Evolutionary conservation across 2,888 invertebrate genomes (phyloP).

Genomic region (Blastobasis lacticolella): DNA sequence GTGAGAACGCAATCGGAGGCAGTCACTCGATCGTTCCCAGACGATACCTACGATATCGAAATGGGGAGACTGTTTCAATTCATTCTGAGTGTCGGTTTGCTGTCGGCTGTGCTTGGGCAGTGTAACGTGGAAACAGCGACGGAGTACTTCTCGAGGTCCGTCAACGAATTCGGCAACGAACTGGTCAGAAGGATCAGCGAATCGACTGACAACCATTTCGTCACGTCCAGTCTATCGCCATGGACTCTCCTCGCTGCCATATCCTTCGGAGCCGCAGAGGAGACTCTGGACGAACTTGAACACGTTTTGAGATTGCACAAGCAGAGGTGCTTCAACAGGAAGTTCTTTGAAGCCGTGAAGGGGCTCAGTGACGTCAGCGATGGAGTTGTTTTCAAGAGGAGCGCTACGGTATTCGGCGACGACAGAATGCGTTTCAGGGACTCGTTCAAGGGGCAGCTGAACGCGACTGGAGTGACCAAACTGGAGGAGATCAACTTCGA

Average conservation of each 20-base stretch:
- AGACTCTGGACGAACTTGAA: slow-evolving; percentile 37
- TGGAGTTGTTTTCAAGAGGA: slow-evolving; percentile 35
- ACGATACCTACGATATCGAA: background rate
- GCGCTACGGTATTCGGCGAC: slow-evolving; percentile 43
- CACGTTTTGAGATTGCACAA: slow-evolving; percentile 34
- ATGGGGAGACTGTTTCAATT: background rate
- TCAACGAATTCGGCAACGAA: slow-evolving; percentile 33
- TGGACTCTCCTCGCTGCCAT: slow-evolving; percentile 47
- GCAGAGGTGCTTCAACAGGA: slow-evolving; percentile 45
- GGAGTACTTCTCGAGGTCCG: slow-evolving; percentile 19
- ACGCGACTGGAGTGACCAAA: slow-evolving; percentile 27
- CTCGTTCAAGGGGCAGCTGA: slow-evolving; percentile 25
- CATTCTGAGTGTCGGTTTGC: slow-evolving; percentile 3
- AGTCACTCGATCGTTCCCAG: too few relatives aligned
- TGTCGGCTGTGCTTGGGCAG: slow-evolving; percentile 19
- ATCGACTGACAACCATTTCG: slow-evolving; percentile 53
- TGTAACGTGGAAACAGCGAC: slow-evolving; percentile 20
- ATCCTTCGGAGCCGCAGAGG: slow-evolving; percentile 42
- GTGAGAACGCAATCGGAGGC: too few relatives aligned
- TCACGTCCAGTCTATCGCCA: slow-evolving; percentile 45
- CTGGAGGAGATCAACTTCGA: slow-evolving; percentile 33
- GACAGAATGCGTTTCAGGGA: slow-evolving; percentile 25
- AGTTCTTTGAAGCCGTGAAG: slow-evolving; percentile 38
- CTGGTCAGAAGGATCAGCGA: slow-evolving; percentile 30
- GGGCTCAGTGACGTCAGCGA: slow-evolving; percentile 19